Percentiles rank a stretch among this genome's conserved stretches.
Evolutionary conservation across 2,888 invertebrate species (phyloP).

Genomic region (Tenthredo mesomela): DNA sequence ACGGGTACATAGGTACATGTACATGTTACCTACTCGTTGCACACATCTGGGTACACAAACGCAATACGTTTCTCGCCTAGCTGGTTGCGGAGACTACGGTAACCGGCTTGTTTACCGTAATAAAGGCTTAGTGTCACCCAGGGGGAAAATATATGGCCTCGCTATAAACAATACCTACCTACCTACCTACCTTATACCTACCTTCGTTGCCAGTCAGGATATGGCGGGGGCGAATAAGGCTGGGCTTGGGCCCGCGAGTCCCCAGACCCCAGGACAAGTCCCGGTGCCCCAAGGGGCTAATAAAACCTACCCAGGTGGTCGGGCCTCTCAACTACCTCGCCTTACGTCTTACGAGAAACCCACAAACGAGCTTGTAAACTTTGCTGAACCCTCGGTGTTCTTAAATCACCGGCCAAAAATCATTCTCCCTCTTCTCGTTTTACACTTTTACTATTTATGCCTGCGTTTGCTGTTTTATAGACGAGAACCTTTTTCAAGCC

Average conservation of each 20-base stretch:
- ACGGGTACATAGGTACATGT: too few relatives aligned
- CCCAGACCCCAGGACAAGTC: conserved; percentile 42
- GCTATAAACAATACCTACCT: conserved; percentile 50
- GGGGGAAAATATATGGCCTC: conserved; percentile 49
- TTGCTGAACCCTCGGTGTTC: conserved; percentile 5
- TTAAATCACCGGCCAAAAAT: conserved; percentile 38
- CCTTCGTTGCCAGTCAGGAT: neutral
- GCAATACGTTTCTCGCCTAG: conserved; percentile 28
- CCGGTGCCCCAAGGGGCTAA: conserved; percentile 47
- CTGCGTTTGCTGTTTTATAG: conserved; percentile 4
- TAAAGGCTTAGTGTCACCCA: conserved; percentile 54
- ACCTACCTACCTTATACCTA: neutral
- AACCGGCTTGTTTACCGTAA: conserved; percentile 52
- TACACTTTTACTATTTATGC: conserved; percentile 19
- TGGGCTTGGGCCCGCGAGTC: conserved; percentile 32
- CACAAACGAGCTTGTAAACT: conserved; percentile 46
- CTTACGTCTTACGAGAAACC: conserved; percentile 35
- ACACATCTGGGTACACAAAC: neutral
- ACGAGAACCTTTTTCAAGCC: neutral
- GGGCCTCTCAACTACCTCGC: conserved; percentile 35
- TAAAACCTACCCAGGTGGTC: conserved; percentile 52
- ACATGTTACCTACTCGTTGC: neutral
- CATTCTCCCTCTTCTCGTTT: neutral
- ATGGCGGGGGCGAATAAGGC: conserved; percentile 28
- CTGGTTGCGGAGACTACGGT: conserved; percentile 38